Evolutionary conservation across 2,797 vertebrate genomes (phyloP), one percentile per base, ranked within the genome.

Genomic region (Acanthopagrus latus): DNA sequence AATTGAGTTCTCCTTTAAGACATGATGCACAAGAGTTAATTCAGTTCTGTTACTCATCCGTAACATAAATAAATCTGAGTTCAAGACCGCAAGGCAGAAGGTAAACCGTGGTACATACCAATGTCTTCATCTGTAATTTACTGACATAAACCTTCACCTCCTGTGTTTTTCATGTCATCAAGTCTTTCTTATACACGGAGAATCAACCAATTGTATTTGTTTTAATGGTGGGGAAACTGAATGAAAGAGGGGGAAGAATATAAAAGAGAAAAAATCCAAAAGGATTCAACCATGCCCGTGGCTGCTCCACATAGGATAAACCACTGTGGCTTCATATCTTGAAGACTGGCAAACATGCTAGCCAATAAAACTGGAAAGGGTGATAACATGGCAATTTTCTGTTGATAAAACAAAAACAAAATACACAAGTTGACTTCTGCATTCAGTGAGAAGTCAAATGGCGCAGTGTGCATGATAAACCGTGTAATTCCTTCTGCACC

Each of bases 361-460:
- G 27, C 27, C 17, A 20, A 20, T 33, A 33, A 57, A 55, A 9
- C 25, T 27, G 3, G 7, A 55, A 33, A 18, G 10, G 18, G 16
- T 56, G 54, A 55, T 55, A 25, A 55, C 25, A 29, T 29, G 27
- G 11, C 27, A 33, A 9, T 33, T 27, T 18, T 57, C 7, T 27
- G 25, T 55, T 27, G 8, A 55, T 5, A 23, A 54, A 47, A 47
- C 16, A 47, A 59, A 57, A 12, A 27, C 3, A 27, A 6, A 21
- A 20, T 27, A 33, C 13, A 46, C 7, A 62, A 60, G 16, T 8
- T 56, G 38, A 18, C 12, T 21, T 64, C 33, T 41, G 48, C 46
- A 43, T 50, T 67, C 50, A 44, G 47, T 18, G n/a, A 11, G 9
- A 64, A 71, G 71, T 57, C 48, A 72, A 59, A 62, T 7, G 8